phyloP scores from a whole-genome alignment of 1,140 invertebrate species.

The Babylonia areolata region DNA sequence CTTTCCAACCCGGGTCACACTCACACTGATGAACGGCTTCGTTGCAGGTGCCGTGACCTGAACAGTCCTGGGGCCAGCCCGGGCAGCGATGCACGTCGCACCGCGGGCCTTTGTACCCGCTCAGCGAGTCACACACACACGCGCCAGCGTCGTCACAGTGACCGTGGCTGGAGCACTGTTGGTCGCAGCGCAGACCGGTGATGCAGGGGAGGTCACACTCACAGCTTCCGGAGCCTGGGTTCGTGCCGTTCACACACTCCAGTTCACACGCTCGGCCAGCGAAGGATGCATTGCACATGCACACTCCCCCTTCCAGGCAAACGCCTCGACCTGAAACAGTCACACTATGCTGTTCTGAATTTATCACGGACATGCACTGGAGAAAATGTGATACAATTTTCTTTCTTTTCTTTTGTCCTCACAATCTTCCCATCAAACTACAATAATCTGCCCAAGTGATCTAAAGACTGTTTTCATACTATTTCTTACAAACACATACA shows the following conservation, averaged over 20 bases:
- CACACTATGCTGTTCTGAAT: no score
- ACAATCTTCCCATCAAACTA: no score
- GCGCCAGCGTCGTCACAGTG: constrained; percentile 34
- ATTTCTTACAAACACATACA: no score
- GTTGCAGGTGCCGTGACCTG: constrained; percentile 57
- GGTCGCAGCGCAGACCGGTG: constrained; percentile 53
- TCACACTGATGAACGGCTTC: constrained; percentile 52
- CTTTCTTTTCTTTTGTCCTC: no score
- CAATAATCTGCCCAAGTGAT: no score
- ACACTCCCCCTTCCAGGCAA: constrained; percentile 48
- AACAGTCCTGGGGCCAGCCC: constrained; percentile 56
- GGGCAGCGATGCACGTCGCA: constrained; percentile 60
- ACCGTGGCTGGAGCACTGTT: constrained; percentile 53
- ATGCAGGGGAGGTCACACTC: constrained; percentile 56
- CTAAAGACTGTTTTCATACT: no score
- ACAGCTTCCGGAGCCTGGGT: constrained; percentile 35
- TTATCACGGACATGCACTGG: no score
- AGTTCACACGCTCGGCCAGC: constrained; percentile 60
- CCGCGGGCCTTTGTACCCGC: constrained; percentile 50
- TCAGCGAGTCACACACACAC: constrained; percentile 48
- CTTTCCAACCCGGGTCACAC: constrained; percentile 58
- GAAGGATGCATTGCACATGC: constrained; percentile 51
- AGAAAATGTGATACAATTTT: no score
- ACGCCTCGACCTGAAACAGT: constrained; percentile 28
- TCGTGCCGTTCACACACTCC: constrained; percentile 58